phyloP scores from a whole-genome alignment of 2,888 invertebrate species.

The Cephus pygmeus region DNA sequence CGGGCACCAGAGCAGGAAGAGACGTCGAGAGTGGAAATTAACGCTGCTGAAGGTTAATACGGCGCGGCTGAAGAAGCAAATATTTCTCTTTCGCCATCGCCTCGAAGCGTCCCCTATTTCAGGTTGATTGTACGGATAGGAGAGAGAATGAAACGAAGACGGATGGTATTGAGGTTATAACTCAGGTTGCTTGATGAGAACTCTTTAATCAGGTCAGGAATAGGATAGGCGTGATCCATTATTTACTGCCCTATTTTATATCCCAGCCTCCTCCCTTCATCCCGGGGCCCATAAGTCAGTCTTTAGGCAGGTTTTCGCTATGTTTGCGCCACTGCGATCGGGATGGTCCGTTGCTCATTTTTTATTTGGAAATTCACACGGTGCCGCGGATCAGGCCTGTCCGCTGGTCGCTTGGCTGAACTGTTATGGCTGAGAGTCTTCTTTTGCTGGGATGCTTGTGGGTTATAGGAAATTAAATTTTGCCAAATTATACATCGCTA shows the following conservation, averaged over 20 bases:
- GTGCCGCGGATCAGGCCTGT: not conserved
- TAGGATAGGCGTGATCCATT: conserved; percentile 12
- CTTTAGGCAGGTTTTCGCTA: conserved; percentile 2
- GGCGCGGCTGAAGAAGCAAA: conserved; percentile 5
- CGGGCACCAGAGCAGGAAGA: not conserved
- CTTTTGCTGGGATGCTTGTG: not conserved
- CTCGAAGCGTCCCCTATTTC: conserved; percentile 3
- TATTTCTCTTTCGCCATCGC: conserved; percentile 5
- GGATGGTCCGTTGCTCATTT: not conserved
- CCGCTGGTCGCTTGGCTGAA: not conserved
- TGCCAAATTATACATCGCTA: not conserved
- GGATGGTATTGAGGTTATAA: conserved; percentile 9
- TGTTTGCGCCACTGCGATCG: not conserved
- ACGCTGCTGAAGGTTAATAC: not conserved
- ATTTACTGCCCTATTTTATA: conserved; percentile 9
- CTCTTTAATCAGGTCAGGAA: conserved; percentile 11
- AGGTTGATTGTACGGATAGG: conserved; percentile 6
- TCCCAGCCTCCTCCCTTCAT: not conserved
- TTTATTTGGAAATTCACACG: not conserved
- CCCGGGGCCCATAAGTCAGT: not conserved
- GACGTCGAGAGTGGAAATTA: not conserved
- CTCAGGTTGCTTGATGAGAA: conserved; percentile 12
- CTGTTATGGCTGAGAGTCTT: not conserved
- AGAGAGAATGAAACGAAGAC: conserved; percentile 11
- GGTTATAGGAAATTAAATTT: not conserved